Conservation (phyloP, 2,888 invertebrate species). For the Lepidocyrtoides sp. region DNA sequence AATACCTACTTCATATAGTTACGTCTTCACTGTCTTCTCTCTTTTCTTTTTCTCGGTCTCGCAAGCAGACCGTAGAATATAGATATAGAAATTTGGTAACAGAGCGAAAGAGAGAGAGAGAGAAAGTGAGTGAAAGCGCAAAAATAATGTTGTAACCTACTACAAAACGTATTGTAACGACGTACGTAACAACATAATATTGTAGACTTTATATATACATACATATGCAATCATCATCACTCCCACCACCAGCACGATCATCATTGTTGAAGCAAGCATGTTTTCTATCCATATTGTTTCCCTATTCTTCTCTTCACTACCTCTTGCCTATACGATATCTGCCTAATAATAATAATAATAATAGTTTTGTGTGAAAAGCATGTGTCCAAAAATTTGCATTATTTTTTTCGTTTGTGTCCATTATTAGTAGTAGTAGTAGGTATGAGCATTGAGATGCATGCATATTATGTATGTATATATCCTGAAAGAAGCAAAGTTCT, state of each 20-base stretch:
- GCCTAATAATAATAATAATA: too few relatives aligned
- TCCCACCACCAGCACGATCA: background rate
- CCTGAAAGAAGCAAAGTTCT: too few relatives aligned
- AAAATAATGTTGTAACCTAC: slow-evolving; percentile 26
- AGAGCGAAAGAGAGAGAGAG: background rate
- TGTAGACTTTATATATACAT: background rate
- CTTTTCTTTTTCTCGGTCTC: background rate
- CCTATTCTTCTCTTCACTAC: background rate
- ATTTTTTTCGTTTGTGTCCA: slow-evolving; percentile 20
- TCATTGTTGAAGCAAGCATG: background rate
- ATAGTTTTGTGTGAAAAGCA: background rate
- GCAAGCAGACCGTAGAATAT: background rate
- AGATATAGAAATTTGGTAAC: background rate
- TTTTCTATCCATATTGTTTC: background rate
- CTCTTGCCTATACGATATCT: background rate
- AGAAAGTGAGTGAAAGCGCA: background rate
- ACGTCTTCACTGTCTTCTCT: slow-evolving; percentile 59
- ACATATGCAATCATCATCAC: slow-evolving; percentile 4
- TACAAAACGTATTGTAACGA: slow-evolving; percentile 21
- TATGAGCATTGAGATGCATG: too few relatives aligned
- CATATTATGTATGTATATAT: background rate
- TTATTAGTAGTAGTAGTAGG: too few relatives aligned
- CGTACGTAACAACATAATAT: slow-evolving; percentile 6
- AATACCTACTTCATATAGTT: slow-evolving; percentile 62
- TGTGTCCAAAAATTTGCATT: slow-evolving; percentile 41